Evolutionary conservation across 1,140 invertebrate species (phyloP), one percentile per base, ranked within the genome.

Genomic region (Papilio polyxenes): DNA sequence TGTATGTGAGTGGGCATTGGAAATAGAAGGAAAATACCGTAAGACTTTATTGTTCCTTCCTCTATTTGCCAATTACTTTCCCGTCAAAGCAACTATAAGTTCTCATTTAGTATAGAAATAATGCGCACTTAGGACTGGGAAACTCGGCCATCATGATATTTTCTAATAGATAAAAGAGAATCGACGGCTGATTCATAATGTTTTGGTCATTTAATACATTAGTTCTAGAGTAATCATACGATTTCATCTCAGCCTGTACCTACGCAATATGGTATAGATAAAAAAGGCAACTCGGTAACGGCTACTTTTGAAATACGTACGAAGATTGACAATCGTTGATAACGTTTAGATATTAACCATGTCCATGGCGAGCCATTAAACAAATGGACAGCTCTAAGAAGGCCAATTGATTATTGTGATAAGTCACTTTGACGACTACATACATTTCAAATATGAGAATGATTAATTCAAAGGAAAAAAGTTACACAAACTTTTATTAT

Each of bases 341-440:
- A 92, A 92, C 88, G 91, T 90, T 90, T 90, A 87, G 87, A 88
- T 87, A 86, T 85, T 88, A 87, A 84, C 83, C 85, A 48, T 85
- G 88, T 92, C 89, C 90, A 89, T 84, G 85, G 86, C 76, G 69
- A 82, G 81, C 91, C 89, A 92, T 92, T 92, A 91, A 90, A 91
- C 90, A 92, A 90, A 91, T 89, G 87, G 90, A 92, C 90, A 89
- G 87, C 83, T 87, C 81, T 86, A 85, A 79, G 85, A 87, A 85
- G 86, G 85, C 85, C 86, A 88, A 92, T 90, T 91, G 91, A 92
- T 92, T 90, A 84, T 89, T 90, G 83, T 89, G 90, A 92, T 91
- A 91, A 90, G 86, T 91, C 87, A 89, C 86, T 89, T 86, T 81
- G 84, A 85, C 82, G 84, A 72, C 80, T 80, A 77, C 81, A 84